Evolutionary conservation across 2,888 invertebrate species (phyloP), one percentile per base, ranked within the genome.

Genomic region (Luffia ferchaultella): DNA sequence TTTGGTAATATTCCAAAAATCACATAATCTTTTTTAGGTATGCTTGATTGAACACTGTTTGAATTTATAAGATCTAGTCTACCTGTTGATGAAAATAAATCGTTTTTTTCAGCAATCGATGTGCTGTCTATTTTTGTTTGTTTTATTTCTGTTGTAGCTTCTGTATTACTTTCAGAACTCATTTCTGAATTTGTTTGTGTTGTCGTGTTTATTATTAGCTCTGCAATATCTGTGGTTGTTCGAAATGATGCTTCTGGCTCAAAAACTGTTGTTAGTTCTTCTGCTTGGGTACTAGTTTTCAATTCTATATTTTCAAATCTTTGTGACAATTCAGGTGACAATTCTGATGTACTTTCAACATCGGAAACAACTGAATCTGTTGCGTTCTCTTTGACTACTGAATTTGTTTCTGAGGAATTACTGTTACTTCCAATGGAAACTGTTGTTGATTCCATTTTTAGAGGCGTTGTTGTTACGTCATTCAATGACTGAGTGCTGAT

Each of bases 1-100:
- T 92, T 92, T 55, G 91, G 90, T 61, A 91, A 85, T 61, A 92
- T 89, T 62, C 91, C 92, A 68, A 91, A 92, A 59, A 92, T 87
- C 56, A 88, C 87, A 66, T 89, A 92, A 78, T 91, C 90, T 73
- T 87, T 86, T 65, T 87, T 85, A 50, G 89, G 88, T 62, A 76
- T 67, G 20, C 63, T 57, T 58, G 69, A 58, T 54, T 54, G 54
- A 19, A 42, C 9, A 18, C n/a, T 18, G 19, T 48, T 20, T 41
- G 46, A 17, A 15, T 46, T 46, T 48, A 45, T 49, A 19, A 12
- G 16, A 19, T 9, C 47, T 19, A 50, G 46, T 45, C 41, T 62
- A 60, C 60, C 60, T 57, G 61, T 57, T 57, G 67, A 65, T 58
- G 66, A 58, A 53, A 59, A 53, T 40, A 57, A 48, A 59, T 64